A percentile compares a stretch with the other conserved stretches of the same genome.
These are phyloP conservation scores for Physella acuta DNA, from an alignment of 1,140 invertebrate genomes.

Conservation along the genomic window DNA sequence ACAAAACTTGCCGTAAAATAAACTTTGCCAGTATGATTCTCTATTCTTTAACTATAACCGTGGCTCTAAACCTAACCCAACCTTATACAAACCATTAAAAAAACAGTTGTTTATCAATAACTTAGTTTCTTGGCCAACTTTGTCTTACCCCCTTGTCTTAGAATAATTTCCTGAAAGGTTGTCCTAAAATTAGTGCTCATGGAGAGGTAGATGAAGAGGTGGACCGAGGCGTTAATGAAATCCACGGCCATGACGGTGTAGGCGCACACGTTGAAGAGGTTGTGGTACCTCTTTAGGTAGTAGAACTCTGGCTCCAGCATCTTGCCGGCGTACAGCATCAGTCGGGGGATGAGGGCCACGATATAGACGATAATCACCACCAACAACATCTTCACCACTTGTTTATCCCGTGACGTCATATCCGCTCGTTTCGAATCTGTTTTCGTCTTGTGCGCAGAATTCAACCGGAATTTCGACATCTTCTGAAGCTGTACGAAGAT, in stretches of 20 bases:
- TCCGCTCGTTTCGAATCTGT: neutral
- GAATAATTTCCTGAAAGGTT: too few relatives aligned
- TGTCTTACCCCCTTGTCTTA: too few relatives aligned
- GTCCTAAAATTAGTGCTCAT: constrained; percentile 11
- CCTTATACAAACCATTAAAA: too few relatives aligned
- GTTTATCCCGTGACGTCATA: neutral
- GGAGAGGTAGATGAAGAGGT: constrained; percentile 9
- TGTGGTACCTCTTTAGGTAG: neutral
- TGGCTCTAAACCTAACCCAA: too few relatives aligned
- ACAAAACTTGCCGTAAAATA: too few relatives aligned
- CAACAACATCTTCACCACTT: constrained; percentile 14
- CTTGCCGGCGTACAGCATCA: constrained; percentile 1
- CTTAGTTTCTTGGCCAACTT: too few relatives aligned
- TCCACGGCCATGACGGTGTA: neutral
- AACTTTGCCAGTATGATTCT: too few relatives aligned
- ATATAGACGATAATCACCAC: constrained; percentile 8
- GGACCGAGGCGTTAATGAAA: constrained; percentile 12
- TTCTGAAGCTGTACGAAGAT: constrained; percentile 8
- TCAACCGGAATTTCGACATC: constrained; percentile 3
- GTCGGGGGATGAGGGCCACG: neutral
- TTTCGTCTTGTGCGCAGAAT: neutral
- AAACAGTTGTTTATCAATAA: too few relatives aligned
- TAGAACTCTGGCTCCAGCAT: constrained; percentile 9
- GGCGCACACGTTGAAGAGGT: neutral
- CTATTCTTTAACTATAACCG: too few relatives aligned